Evolutionary conservation across 2,113 vertebrate species (phyloP), one percentile per base, ranked within the genome.

Genomic region (Hippopotamus amphibius): DNA sequence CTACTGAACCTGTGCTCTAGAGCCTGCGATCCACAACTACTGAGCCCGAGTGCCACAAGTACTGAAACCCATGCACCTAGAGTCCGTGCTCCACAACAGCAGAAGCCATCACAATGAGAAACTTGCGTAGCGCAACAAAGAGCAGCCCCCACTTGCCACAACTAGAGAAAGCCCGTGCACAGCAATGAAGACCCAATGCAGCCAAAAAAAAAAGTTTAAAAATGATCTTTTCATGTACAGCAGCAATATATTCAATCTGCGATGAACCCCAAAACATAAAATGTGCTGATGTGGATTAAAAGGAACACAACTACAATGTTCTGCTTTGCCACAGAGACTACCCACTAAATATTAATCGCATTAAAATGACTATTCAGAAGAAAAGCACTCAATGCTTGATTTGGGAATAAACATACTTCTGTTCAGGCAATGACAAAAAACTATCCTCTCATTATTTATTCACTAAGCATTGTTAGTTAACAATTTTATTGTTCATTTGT

Each of bases 401-500:
- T 89, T 96, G 83, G 77, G 57, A 93, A 95, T 28, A 95, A 85
- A 84, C 53, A 53, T 37, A 41, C 66, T 83, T 95, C 61, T 53
- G 46, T 66, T 87, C 55, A 90, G 84, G 11, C 61, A 87, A 43
- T n/a, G 43, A 83, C 1, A 59, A 82, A 92, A 93, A 96, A 88
- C 63, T 43, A 83, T 50, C 33, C 46, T 84, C 24, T 66, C 46
- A 53, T 79, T 81, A 84, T 95, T 97, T 77, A 77, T 48, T 92
- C 68, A 83, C 80, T 91, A 92, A 93, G 57, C 61, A 77, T 22
- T 55, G 24, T 79, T 77, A 88, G 86, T 89, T 92, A 92, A 88
- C 65, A 69, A 74, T 96, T 96, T 95, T 92, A 94, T 71, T 94
- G 50, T 33, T 90, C 69, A 84, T 88, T 97, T 95, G 65, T 68